Evolutionary conservation across 2,113 vertebrate genomes (phyloP).

Genomic region (Phodopus roborovskii): DNA sequence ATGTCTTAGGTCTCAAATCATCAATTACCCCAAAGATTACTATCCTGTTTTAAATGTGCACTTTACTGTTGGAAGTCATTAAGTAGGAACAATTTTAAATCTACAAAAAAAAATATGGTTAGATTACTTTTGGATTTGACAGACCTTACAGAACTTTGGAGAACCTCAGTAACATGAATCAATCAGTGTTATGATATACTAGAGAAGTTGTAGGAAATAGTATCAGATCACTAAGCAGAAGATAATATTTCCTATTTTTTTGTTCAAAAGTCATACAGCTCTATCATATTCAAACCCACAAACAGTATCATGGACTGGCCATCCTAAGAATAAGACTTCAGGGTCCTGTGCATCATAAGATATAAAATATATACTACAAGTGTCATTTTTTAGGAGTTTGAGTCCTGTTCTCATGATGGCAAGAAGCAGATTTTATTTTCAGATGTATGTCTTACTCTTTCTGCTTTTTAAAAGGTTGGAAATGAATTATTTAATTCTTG

Average conservation of each 20-base stretch:
- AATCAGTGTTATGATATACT: not conserved
- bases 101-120: slow-evolving; percentile 14
- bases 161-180: not conserved
- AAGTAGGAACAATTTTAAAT: not conserved
- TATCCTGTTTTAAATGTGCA: slow-evolving; percentile 11
- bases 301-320: not conserved
- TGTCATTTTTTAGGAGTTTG: not conserved
- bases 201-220: slow-evolving; percentile 33
- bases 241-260: slow-evolving; percentile 45
- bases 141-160: not conserved
- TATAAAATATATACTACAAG: not conserved
- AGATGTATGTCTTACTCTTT: slow-evolving; percentile 4
- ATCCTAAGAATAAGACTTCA: not conserved
- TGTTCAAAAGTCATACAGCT: not conserved
- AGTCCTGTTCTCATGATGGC: slow-evolving; percentile 18
- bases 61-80: slow-evolving; percentile 18
- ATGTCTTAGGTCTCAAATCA: not conserved
- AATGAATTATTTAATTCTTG: slow-evolving; percentile 21
- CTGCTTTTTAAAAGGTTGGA: not conserved
- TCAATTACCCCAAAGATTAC: not conserved
- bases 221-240: slow-evolving; percentile 8
- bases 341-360: not conserved
- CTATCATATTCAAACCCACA: slow-evolving; percentile 34
- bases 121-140: slow-evolving; percentile 13
- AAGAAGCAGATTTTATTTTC: slow-evolving; percentile 46